Evolutionary conservation across 2,797 vertebrate genomes (phyloP).

Genomic region (Lacerta bilineata): DNA sequence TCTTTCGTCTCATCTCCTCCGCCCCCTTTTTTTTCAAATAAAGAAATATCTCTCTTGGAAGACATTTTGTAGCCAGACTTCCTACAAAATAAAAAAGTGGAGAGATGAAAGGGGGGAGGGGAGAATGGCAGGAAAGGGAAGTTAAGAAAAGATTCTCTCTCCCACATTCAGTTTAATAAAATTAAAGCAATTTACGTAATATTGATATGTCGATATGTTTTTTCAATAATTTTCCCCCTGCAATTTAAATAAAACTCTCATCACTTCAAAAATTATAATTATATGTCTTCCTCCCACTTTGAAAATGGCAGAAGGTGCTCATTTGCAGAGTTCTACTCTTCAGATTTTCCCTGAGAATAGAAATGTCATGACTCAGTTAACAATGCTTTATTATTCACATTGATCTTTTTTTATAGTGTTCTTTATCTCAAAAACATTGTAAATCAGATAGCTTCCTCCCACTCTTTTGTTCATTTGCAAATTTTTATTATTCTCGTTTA

Average conservation of each 20-base stretch:
- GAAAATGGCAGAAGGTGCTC: slow-evolving; percentile 81
- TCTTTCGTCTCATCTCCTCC: slow-evolving; percentile 68
- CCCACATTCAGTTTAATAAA: slow-evolving; percentile 75
- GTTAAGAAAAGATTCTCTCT: slow-evolving; percentile 28
- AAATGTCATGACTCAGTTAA: slow-evolving; percentile 86
- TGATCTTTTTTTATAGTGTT: slow-evolving; percentile 83
- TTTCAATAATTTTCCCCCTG: slow-evolving; percentile 80
- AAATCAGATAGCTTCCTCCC: slow-evolving; percentile 84
- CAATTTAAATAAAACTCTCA: slow-evolving; percentile 70
- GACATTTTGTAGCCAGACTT: slow-evolving; percentile 73
- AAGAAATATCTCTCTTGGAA: slow-evolving; percentile 76
- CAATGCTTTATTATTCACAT: slow-evolving; percentile 85
- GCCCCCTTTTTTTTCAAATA: slow-evolving; percentile 72
- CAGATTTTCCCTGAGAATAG: slow-evolving; percentile 80
- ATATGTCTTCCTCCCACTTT: slow-evolving; percentile 82
- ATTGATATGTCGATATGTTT: slow-evolving; percentile 84
- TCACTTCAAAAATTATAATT: slow-evolving; percentile 83
- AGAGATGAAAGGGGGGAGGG: not conserved
- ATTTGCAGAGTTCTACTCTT: slow-evolving; percentile 81
- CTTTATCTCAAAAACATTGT: slow-evolving; percentile 86
- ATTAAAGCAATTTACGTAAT: slow-evolving; percentile 83
- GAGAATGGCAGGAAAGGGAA: slow-evolving; percentile 45
- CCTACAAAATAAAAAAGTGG: slow-evolving; percentile 37
- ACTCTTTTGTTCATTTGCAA: slow-evolving; percentile 85
- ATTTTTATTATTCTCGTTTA: slow-evolving; percentile 83